Percentiles rank a stretch among this genome's conserved stretches.
phyloP scores from a whole-genome alignment of 2,888 invertebrate species.

The Luffia ferchaultella region DNA sequence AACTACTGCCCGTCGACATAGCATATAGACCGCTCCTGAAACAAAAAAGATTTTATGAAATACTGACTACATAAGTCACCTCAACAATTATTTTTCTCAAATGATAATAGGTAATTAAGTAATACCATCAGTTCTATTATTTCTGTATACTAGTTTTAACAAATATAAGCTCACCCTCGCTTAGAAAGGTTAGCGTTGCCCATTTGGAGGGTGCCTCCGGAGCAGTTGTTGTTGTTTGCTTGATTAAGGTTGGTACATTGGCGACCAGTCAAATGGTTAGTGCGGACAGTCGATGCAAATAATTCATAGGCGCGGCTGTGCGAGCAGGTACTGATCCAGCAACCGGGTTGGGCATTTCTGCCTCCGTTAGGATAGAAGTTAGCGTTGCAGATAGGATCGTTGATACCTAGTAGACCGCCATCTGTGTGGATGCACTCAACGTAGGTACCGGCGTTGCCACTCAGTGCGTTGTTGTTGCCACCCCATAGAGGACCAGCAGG shows the following conservation, averaged over 20 bases:
- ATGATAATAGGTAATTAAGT: neutral
- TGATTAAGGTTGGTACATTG: conserved; percentile 10
- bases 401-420: conserved; percentile 20
- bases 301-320: conserved; percentile 15
- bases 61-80: neutral
- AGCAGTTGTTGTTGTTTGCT: conserved; percentile 3
- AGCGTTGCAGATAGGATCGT: conserved; percentile 19
- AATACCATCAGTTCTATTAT: neutral
- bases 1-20: conserved; percentile 10
- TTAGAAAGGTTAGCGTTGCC: conserved; percentile 13
- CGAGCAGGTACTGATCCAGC: conserved; percentile 15
- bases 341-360: conserved; percentile 13
- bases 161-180: conserved; percentile 20
- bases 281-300: conserved; percentile 14
- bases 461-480: conserved; percentile 11
- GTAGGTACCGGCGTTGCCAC: conserved; percentile 20
- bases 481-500: conserved; percentile 11
- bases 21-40: conserved; percentile 12
- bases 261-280: conserved; percentile 13
- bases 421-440: conserved; percentile 28
- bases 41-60: conserved; percentile 6
- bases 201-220: conserved; percentile 10
- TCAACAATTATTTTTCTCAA: neutral
- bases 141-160: neutral
- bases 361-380: conserved; percentile 29